A percentile compares a stretch with the other conserved stretches of the same genome.
Conservation (phyloP, 2,113 vertebrate species). For the Phaetusa simplex region DNA sequence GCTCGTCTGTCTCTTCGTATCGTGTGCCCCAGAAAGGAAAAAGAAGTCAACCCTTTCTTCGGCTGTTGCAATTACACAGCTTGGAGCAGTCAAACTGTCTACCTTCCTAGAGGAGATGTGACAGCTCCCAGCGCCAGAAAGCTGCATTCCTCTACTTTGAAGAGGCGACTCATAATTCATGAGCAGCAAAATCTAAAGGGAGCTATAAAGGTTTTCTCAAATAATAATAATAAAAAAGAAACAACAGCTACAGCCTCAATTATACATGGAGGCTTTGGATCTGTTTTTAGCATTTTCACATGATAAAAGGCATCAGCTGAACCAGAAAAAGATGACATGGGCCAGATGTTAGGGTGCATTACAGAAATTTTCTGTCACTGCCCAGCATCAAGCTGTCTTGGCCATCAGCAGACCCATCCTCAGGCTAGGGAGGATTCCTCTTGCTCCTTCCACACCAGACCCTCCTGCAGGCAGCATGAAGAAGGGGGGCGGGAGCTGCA, state of each 20-base stretch:
- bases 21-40: not conserved
- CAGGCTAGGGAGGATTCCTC: not conserved
- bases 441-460: not conserved
- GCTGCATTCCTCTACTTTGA: not conserved
- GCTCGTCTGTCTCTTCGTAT: not conserved
- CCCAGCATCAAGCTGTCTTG: not conserved
- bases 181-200: conserved; percentile 20
- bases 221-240: not conserved
- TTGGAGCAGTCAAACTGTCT: conserved; percentile 15
- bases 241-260: not conserved
- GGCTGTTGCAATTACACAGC: not conserved
- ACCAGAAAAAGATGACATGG: not conserved
- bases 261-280: not conserved
- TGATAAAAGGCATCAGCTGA: not conserved
- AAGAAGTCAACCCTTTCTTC: not conserved
- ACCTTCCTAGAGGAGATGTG: conserved; percentile 22
- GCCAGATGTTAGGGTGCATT: not conserved
- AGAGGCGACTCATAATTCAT: conserved; percentile 38
- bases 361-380: not conserved
- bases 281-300: conserved; percentile 8
- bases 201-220: conserved; percentile 20
- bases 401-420: not conserved
- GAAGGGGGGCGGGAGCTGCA: not conserved
- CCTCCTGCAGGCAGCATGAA: not conserved
- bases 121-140: not conserved